Base-by-base conservation (phyloP, 2,888 invertebrate species). In the Lasiommata megera region DNA sequence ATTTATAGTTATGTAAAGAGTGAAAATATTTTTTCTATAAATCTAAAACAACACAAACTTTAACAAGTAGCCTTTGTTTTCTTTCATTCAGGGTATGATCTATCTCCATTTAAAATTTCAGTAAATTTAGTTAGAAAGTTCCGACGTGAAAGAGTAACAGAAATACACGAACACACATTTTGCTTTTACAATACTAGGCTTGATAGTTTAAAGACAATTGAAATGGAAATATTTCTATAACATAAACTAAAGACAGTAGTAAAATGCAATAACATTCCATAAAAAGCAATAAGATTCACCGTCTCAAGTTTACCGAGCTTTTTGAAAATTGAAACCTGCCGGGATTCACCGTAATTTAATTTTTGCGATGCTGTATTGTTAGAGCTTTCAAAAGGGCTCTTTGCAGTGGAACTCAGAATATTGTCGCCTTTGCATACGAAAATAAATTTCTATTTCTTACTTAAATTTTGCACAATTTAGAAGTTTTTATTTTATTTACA, bases 281-380 rank as follows among this genome's bases (percentile, higher is more conserved):
- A 64, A 66, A 62, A 63, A 69, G 75, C 77, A 76, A 74, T 71
- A 73, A 73, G 70, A 79, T 71, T 71, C 68, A 65, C 66, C 69
- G 70, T 75, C 76, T 74, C 73, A 71, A 77, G 74, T 72, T 73
- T 69, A 68, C 68, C 60, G 61, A 64, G 74, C 79, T 73, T 77
- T 78, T 77, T 80, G 77, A 79, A 82, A 86, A 84, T 83, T 80
- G 81, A 82, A 82, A 83, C 80, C 79, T 81, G 80, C 67, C 60
- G 80, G 78, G 86, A 80, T 78, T 76, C 77, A 67, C 69, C 72
- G 80, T 85, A 84, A 87, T 88, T 87, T 86, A 82, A 87, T 88
- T 88, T 82, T 84, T 84, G 82, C 77, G 79, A 77, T 75, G 80
- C 77, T 79, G 77, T 80, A 81, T 82, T 82, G 82, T 82, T 80